phyloP scores from a whole-genome alignment of 1,140 invertebrate species.

The Globodera rostochiensis region DNA sequence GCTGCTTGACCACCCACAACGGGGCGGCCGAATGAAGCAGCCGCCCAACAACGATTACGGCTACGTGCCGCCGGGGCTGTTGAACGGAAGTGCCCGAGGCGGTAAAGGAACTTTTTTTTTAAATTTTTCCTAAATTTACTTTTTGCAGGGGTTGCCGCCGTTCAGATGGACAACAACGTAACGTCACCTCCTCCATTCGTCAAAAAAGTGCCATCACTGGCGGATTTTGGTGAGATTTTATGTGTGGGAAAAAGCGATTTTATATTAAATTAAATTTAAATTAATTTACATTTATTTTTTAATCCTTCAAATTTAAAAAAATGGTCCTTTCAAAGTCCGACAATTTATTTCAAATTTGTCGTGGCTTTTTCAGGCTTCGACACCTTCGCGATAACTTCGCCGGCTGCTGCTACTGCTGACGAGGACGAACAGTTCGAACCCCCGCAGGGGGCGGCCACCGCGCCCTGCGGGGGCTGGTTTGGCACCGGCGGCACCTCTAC shows the following conservation, averaged over 20 bases:
- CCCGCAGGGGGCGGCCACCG: constrained; percentile 36
- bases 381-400: neutral
- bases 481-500: constrained; percentile 30
- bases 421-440: neutral
- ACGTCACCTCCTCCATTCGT: constrained; percentile 48
- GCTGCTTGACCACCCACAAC: neutral
- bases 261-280: neutral
- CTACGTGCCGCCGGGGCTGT: constrained; percentile 62
- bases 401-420: neutral
- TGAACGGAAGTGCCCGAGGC: constrained; percentile 51
- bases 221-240: neutral
- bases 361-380: neutral
- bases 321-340: too few relatives aligned
- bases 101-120: neutral
- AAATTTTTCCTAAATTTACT: neutral
- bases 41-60: constrained; percentile 58
- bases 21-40: neutral
- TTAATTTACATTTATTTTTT: neutral
- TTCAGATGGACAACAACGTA: neutral
- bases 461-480: constrained; percentile 1
- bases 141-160: neutral
- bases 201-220: constrained; percentile 24
- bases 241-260: neutral
- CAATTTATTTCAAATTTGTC: too few relatives aligned
- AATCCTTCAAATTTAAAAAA: neutral